These are phyloP conservation scores for Scaptomyza pallida DNA, from an alignment of 1,140 invertebrate species.

Conservation along the genomic window DNA sequence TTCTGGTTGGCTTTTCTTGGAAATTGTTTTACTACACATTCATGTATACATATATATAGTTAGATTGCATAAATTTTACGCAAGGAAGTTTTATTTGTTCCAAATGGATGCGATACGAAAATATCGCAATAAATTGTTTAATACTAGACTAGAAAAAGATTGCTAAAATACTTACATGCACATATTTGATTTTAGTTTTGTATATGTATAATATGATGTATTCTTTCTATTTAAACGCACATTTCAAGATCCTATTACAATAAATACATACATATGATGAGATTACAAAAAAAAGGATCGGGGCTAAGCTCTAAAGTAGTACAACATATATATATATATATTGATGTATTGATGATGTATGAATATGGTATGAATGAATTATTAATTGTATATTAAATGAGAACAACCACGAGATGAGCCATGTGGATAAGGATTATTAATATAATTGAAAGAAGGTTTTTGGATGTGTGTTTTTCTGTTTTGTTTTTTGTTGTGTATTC, in stretches of 20 bases:
- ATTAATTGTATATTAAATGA: constrained; percentile 16
- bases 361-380: constrained; percentile 13
- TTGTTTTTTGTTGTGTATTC: constrained; percentile 14
- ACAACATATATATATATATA: constrained; percentile 35
- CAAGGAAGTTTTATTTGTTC: constrained; percentile 40
- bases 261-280: constrained; percentile 28
- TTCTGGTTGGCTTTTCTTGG: constrained; percentile 21
- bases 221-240: constrained; percentile 38
- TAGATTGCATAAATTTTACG: constrained; percentile 30
- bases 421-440: not conserved
- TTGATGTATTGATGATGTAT: constrained; percentile 24
- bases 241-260: constrained; percentile 39
- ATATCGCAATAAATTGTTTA: constrained; percentile 38
- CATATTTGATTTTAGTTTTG: constrained; percentile 12
- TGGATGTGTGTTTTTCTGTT: not conserved
- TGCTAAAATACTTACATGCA: constrained; percentile 41
- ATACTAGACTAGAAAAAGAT: constrained; percentile 54
- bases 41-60: constrained; percentile 36
- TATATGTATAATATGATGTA: constrained; percentile 43
- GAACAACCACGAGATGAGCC: constrained; percentile 42
- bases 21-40: constrained; percentile 52
- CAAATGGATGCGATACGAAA: constrained; percentile 38
- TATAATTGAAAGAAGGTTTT: not conserved
- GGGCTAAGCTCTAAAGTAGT: constrained; percentile 48
- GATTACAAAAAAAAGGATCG: constrained; percentile 43